Base-by-base conservation (phyloP, 2,797 vertebrate species). In the Anguilla obscura region DNA sequence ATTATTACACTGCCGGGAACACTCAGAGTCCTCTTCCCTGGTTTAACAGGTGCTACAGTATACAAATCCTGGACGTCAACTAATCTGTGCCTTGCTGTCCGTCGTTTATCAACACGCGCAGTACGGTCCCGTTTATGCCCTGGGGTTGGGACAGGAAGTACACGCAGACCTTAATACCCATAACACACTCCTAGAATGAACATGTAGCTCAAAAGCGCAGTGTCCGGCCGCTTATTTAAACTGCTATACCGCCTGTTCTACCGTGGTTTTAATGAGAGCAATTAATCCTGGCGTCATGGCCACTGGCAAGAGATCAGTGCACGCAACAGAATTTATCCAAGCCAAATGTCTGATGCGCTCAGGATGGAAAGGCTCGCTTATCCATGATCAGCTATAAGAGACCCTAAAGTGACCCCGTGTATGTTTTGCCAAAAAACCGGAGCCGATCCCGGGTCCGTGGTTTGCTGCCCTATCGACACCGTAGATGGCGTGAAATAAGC, bases 61-160 rank as follows among this genome's bases (percentile, higher is more conserved):
- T 18, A 76, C 16, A 45, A 76, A 76, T 66, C 24, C 33, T 76
- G 24, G 66, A 86, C 84, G 21, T 86, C 74, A 40, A 83, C 85
- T 56, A 82, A 79, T 76, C 60, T 89, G 76, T 45, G 9, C 50
- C 86, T 50, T 69, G 10, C 30, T 54, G n/a, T 24, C 54, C 30
- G 63, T 27, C 63, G 83, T 18, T 74, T 76, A 69, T 45, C 50
- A 69, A 50, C 21, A 84, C 63, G 50, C 87, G 82, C 79, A 76
- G 71, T 74, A 12, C 2, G 56, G 52, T 10, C 18, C 4, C 18
- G 12, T 18, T 40, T 33, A 21, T 84, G 83, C 27, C n/a, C 27
- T 16, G 52, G 0, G 82, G 0, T 27, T 85, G 27, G 33, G 84
- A 86, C n/a, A 71, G 54, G 18, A 50, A 52, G 21, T 30, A 33